Conservation (phyloP, 2,888 invertebrate species). For the Lottia gigantea region DNA sequence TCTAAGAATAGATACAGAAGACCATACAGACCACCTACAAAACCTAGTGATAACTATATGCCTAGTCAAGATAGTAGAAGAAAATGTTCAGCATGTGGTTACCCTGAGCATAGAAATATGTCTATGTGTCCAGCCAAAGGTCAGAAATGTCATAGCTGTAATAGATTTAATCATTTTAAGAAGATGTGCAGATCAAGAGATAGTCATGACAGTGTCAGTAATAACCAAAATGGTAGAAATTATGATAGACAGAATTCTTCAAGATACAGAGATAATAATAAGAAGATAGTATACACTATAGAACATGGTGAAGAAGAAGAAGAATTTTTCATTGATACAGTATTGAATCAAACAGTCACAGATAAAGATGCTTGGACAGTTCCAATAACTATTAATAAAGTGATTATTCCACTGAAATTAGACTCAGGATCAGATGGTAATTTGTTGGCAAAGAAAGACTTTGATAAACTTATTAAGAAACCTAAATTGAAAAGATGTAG, state of each 20-base stretch:
- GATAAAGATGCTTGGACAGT: slow-evolving; percentile 1
- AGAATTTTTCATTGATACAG: not conserved
- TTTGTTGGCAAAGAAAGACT: slow-evolving; percentile 4
- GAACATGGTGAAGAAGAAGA: not conserved
- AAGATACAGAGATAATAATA: not conserved
- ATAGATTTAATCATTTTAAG: slow-evolving; percentile 14
- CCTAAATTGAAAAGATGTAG: not conserved
- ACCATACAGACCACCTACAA: not conserved
- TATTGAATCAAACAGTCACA: not conserved
- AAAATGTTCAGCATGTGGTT: slow-evolving; percentile 3
- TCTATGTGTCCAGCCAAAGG: slow-evolving; percentile 19
- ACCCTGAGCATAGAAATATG: slow-evolving; percentile 6
- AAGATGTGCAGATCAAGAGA: slow-evolving; percentile 12
- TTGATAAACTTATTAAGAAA: slow-evolving; percentile 1
- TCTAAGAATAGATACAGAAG: not conserved
- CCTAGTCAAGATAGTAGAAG: not conserved
- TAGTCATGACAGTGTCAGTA: too few relatives aligned
- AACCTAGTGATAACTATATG: slow-evolving; percentile 6
- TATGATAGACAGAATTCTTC: slow-evolving; percentile 1
- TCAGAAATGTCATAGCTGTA: slow-evolving; percentile 14
- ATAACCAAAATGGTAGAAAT: slow-evolving; percentile 5
- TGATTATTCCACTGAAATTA: slow-evolving; percentile 11
- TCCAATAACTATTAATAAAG: not conserved
- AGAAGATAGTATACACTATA: not conserved
- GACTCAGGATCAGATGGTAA: slow-evolving; percentile 20